Evolutionary conservation across 2,797 vertebrate genomes (phyloP), one percentile per base, ranked within the genome.

Genomic region (Thaleichthys pacificus): DNA sequence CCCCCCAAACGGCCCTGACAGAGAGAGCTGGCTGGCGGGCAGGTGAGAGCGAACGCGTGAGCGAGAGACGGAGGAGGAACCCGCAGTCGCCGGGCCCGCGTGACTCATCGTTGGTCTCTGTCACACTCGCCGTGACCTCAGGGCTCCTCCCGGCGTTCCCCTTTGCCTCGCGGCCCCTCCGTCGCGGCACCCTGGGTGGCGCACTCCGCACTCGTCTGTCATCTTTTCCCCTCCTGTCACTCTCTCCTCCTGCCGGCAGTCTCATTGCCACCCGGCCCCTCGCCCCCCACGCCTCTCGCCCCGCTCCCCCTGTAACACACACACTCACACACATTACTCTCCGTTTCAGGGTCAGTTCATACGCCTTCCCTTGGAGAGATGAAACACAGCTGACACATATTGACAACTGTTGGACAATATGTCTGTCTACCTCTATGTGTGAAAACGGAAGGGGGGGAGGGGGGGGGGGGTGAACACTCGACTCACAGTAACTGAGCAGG

Each of bases 81-180:
- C 4, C 17, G 51, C 51, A 4, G 51, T 17, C 4, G 3, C n/a
- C 51, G 5, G 0, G 49, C 24, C 61, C 17, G 4, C 2, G 12
- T 24, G 9, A 65, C 32, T n/a, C 2, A 9, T 15, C 26, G 5
- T 26, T 42, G 22, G 38, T 60, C 9, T 12, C 76, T 65, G 71
- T 77, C 74, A 74, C 74, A 26, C 35, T 79, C 1, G 35, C 38
- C 1, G 38, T 42, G 8, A 42, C 38, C 73, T 26, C 17, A 38
- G 19, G 6, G 11, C 32, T 56, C 71, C 73, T 49, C 61, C 63
- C 28, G 7, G 38, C 9, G 15, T 64, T 64, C 65, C 66, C 69
- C 24, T n/a, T 51, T 11, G 28, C 68, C 47, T 21, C 17, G 19
- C 51, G 5, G 38, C 0, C 78, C 77, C 84, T 80, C 21, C 9